Evolutionary conservation across 2,797 vertebrate species (phyloP), one percentile per base, ranked within the genome.

Genomic region (Pangasius macronema): DNA sequence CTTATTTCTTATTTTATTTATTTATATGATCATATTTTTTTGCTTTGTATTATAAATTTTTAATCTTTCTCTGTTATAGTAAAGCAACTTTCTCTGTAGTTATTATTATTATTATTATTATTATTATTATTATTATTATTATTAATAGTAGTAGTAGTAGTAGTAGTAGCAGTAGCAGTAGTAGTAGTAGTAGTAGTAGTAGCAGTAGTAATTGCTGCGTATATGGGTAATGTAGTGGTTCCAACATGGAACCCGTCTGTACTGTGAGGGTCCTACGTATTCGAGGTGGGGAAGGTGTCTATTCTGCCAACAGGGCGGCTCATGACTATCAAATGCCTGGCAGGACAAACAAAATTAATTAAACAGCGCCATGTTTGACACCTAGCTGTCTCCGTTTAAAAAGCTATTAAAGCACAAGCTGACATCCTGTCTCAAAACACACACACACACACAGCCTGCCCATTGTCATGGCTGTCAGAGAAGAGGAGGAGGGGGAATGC

Each of bases 331-430:
- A 95, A 91, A 91, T 92, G 87, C 88, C 46, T 91, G 93, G 92
- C 93, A 95, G 95, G 95, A 96, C 95, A 96, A 96, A 96, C 95
- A 94, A 95, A 96, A 96, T 96, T 95, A 96, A 96, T 96, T 95
- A 95, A 96, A 96, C 93, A 93, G 94, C 94, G 94, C 94, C 93
- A 91, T 91, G 93, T 94, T 90, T 95, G 95, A 95, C 94, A 95
- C 94, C 92, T 94, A 73, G 92, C 93, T 95, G 95, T 95, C 94
- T 94, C 92, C 92, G 92, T 93, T 95, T 94, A 94, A 93, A 93
- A 93, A 94, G 94, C 92, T 94, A 94, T 94, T 94, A 94, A 91
- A 92, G 90, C 91, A 88, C 90, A 91, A 92, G 93, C 93, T 92
- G 93, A 95, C 90, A 90, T 85, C 82, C 93, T 92, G 93, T 94